Conservation (phyloP, 1,140 invertebrate genomes). For the Lucilia sericata region DNA sequence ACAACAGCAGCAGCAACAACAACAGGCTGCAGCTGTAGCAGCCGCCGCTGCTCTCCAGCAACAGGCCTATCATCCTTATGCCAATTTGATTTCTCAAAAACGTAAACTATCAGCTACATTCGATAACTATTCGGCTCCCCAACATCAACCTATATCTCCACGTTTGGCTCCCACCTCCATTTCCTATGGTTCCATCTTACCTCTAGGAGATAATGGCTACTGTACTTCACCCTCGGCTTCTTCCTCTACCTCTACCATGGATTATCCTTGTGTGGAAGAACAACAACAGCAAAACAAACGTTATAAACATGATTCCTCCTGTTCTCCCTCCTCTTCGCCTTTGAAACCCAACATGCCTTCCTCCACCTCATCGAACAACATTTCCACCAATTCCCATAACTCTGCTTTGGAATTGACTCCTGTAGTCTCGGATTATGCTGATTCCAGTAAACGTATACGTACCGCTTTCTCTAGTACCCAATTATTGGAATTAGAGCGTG, state of each 20-base stretch:
- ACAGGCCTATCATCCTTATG: conserved; percentile 58
- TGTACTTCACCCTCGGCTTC: conserved; percentile 64
- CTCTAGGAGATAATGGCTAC: conserved; percentile 47
- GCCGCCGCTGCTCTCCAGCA: conserved; percentile 67
- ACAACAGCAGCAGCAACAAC: conserved; percentile 70
- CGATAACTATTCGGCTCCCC: not conserved
- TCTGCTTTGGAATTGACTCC: conserved; percentile 61
- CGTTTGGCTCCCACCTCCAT: not conserved
- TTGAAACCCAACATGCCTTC: conserved; percentile 40
- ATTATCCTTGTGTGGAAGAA: conserved; percentile 55
- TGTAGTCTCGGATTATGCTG: conserved; percentile 69
- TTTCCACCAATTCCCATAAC: not conserved
- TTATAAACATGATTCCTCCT: conserved; percentile 58
- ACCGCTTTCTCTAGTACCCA: conserved; percentile 95
- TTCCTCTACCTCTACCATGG: conserved; percentile 56
- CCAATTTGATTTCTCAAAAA: conserved; percentile 57
- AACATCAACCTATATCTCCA: not conserved
- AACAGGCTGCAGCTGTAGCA: conserved; percentile 49
- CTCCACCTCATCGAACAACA: not conserved
- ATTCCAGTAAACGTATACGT: conserved; percentile 82
- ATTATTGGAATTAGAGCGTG: conserved; percentile 89
- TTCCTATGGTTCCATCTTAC: not conserved
- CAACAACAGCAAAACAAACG: conserved; percentile 55
- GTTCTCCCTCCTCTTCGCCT: conserved; percentile 62
- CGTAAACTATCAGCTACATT: conserved; percentile 53